These are phyloP conservation scores for Echinops telfairi DNA, from an alignment of 2,113 vertebrate genomes.

Conservation along the genomic window DNA sequence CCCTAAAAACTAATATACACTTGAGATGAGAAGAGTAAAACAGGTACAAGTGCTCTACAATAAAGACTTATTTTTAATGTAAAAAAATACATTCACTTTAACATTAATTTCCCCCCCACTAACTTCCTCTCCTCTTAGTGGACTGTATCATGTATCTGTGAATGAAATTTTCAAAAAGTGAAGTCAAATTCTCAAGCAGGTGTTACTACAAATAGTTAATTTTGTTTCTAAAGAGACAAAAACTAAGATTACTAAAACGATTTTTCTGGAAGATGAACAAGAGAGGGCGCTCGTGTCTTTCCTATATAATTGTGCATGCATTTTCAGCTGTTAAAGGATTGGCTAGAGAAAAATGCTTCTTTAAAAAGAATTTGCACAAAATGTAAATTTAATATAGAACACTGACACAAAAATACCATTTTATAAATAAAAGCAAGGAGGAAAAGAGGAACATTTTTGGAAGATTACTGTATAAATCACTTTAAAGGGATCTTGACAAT, in stretches of 20 bases:
- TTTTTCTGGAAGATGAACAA: constrained; percentile 76
- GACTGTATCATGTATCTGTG: not conserved
- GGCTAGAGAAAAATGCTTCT: not conserved
- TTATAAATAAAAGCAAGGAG: constrained; percentile 52
- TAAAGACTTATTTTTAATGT: constrained; percentile 32
- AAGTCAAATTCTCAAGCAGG: not conserved
- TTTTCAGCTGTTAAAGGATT: not conserved
- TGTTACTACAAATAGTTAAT: constrained; percentile 35
- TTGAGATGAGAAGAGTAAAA: constrained; percentile 78
- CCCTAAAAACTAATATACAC: not conserved
- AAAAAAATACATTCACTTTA: not conserved
- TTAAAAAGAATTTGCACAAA: constrained; percentile 56
- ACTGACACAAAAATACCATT: constrained; percentile 63
- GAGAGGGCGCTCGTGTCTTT: constrained; percentile 85
- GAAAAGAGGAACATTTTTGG: constrained; percentile 45
- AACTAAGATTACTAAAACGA: constrained; percentile 31
- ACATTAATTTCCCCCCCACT: constrained; percentile 8
- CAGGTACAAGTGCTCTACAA: not conserved
- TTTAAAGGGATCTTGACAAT: constrained; percentile 58
- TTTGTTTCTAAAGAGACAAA: constrained; percentile 19
- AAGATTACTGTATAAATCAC: not conserved
- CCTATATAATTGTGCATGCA: constrained; percentile 3
- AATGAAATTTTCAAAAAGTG: constrained; percentile 3
- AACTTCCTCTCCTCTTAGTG: not conserved
- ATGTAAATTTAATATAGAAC: constrained; percentile 57